A percentile compares a stretch with the other conserved stretches of the same genome.
Evolutionary conservation across 2,113 vertebrate genomes (phyloP).

Genomic region (Gyps fulvus): DNA sequence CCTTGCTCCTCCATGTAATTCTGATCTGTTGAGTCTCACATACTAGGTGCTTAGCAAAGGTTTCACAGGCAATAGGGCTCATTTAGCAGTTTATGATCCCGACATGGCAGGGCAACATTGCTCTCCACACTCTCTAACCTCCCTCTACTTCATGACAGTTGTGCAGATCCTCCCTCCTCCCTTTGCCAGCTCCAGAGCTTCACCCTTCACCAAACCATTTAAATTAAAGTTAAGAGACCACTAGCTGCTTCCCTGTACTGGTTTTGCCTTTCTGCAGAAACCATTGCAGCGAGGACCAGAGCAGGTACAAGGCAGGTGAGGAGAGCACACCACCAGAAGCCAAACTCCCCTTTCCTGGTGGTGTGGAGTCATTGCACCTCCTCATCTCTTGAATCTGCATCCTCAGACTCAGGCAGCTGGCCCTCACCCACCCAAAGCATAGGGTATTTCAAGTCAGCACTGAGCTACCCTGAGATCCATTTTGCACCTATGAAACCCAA

Average conservation of each 20-base stretch:
- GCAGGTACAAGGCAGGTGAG: neutral
- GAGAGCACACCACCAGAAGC: neutral
- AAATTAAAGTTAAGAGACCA: neutral
- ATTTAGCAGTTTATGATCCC: neutral
- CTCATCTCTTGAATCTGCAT: neutral
- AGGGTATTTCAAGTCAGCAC: neutral
- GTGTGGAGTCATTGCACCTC: neutral
- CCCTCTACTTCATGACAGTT: neutral
- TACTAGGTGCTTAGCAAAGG: neutral
- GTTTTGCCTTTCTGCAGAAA: neutral
- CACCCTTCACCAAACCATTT: neutral
- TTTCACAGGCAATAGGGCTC: neutral
- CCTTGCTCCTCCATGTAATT: neutral
- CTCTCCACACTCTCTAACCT: neutral
- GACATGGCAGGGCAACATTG: neutral
- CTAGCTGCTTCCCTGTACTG: neutral
- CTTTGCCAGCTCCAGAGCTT: neutral
- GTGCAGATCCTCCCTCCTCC: neutral
- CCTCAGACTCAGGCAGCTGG: neutral
- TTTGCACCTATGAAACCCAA: neutral
- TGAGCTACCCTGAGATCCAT: neutral
- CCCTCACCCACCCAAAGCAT: neutral
- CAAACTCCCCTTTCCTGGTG: neutral
- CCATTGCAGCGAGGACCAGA: accelerated
- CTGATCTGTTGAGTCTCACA: neutral